phyloP scores from a whole-genome alignment of 2,888 invertebrate genomes.

The Taphrorychus bicolor region DNA sequence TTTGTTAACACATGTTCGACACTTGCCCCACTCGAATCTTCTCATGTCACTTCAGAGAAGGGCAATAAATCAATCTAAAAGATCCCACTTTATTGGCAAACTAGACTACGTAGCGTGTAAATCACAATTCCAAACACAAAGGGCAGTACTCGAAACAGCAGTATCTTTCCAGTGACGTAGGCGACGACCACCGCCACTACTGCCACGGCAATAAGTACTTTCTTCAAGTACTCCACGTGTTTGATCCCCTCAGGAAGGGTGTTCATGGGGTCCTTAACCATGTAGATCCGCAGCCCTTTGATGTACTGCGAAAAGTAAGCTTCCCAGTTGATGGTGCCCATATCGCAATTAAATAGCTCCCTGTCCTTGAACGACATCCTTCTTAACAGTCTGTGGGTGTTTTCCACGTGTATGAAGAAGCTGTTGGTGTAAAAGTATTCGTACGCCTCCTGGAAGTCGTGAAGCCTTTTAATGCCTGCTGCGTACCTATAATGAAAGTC shows the following conservation, averaged over 20 bases:
- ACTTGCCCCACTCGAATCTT: not conserved
- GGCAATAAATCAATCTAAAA: not conserved
- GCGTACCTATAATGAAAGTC: no score
- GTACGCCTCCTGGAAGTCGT: slow-evolving; percentile 31
- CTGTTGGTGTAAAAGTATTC: slow-evolving; percentile 69
- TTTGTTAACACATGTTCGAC: not conserved
- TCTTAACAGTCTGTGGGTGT: slow-evolving; percentile 66
- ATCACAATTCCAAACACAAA: slow-evolving; percentile 8
- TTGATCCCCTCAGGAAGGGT: slow-evolving; percentile 22
- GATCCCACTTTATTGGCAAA: not conserved
- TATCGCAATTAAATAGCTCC: slow-evolving; percentile 69
- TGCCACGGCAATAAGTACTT: not conserved
- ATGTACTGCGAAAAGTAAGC: slow-evolving; percentile 73
- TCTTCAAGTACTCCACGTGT: not conserved
- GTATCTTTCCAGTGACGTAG: slow-evolving; percentile 22
- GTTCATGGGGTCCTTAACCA: slow-evolving; percentile 71
- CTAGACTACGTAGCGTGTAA: not conserved
- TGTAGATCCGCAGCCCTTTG: slow-evolving; percentile 76
- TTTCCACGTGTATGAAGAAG: slow-evolving; percentile 76
- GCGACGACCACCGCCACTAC: not conserved
- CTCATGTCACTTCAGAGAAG: not conserved
- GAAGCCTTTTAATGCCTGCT: slow-evolving; percentile 22
- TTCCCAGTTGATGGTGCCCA: slow-evolving; percentile 78
- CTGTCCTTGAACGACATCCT: slow-evolving; percentile 67
- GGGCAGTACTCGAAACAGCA: slow-evolving; percentile 26